Evolutionary conservation across 2,797 vertebrate genomes (phyloP).

Genomic region (Cynodonichthys magdalenae): DNA sequence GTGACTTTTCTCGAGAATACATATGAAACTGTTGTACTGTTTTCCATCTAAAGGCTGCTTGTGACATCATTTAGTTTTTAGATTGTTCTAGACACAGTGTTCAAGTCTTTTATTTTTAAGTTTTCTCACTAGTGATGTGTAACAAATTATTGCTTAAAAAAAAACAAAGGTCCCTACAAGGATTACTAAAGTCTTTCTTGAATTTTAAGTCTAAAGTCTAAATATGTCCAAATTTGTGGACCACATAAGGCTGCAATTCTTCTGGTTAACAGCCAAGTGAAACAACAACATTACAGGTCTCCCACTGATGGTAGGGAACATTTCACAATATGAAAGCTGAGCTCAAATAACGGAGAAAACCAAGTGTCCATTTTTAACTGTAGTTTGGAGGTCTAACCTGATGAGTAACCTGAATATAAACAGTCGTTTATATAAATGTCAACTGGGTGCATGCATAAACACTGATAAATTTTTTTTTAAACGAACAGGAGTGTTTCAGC

Average conservation of each 20-base stretch:
- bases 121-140: too few species aligned
- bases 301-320: slow-evolving; percentile 7
- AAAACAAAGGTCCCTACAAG: background rate
- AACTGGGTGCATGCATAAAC: background rate
- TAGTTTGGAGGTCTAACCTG: slow-evolving; percentile 29
- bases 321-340: slow-evolving; percentile 34
- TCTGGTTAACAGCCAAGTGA: background rate
- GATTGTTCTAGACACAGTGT: too few species aligned
- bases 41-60: too few species aligned
- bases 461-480: background rate
- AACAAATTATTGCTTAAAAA: too few species aligned
- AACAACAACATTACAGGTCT: slow-evolving; percentile 3
- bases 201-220: background rate
- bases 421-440: slow-evolving; percentile 1
- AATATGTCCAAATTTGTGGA: background rate
- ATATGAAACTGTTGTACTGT: background rate
- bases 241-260: background rate
- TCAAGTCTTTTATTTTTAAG: too few species aligned
- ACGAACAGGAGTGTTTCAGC: slow-evolving; percentile 3
- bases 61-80: too few species aligned
- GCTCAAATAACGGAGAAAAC: slow-evolving; percentile 23
- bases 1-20: background rate
- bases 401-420: slow-evolving; percentile 24
- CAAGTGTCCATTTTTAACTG: slow-evolving; percentile 26
- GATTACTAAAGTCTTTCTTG: background rate